Evolutionary conservation across 2,113 vertebrate species (phyloP).

Genomic region (Eulemur macaco): DNA sequence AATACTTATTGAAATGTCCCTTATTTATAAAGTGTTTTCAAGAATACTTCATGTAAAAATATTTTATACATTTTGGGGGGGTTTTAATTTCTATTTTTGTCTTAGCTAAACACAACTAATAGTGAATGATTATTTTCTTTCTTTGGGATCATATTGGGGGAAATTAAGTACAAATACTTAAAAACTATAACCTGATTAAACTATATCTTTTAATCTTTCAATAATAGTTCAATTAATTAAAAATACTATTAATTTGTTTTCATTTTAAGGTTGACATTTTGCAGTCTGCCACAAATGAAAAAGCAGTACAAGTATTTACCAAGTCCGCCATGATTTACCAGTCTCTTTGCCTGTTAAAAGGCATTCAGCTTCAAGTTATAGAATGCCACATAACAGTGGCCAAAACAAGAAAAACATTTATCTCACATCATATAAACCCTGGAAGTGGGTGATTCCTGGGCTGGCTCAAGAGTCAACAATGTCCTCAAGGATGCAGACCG

Average conservation of each 20-base stretch:
- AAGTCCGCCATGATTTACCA: background rate
- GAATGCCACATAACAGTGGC: background rate
- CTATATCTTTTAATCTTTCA: background rate
- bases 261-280: background rate
- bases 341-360: background rate
- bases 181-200: slow-evolving; percentile 20
- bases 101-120: slow-evolving; percentile 18
- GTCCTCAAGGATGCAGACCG: background rate
- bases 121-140: background rate
- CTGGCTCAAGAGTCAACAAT: background rate
- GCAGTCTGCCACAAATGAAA: slow-evolving; percentile 9
- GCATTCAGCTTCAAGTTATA: background rate
- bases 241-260: background rate
- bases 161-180: slow-evolving; percentile 30
- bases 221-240: background rate
- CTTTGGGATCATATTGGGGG: background rate
- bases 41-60: background rate
- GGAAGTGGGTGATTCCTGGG: background rate
- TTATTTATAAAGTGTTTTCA: slow-evolving; percentile 29
- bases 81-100: slow-evolving; percentile 17
- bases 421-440: background rate
- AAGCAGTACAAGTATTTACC: background rate
- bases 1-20: background rate
- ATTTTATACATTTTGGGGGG: background rate
- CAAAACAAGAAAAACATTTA: background rate